phyloP scores from a whole-genome alignment of 1,140 invertebrate species.

The Drosophila ironensis region DNA sequence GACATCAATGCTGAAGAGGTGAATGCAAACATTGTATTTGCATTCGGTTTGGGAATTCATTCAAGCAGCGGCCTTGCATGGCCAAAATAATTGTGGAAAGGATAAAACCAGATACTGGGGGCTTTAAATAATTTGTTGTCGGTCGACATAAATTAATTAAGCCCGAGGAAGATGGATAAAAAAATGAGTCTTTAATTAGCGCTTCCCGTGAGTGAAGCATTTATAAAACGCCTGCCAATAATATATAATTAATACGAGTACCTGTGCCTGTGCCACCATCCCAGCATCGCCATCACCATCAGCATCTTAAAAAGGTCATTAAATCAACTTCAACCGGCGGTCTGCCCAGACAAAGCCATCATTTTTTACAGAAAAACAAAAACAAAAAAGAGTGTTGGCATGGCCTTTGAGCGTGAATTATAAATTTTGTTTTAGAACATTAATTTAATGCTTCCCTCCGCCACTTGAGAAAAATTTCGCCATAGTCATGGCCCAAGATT shows the following conservation, averaged over 20 bases:
- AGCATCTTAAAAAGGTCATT: conserved; percentile 58
- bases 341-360: conserved; percentile 29
- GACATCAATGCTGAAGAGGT: conserved; percentile 24
- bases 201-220: conserved; percentile 35
- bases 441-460: conserved; percentile 52
- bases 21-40: not conserved
- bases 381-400: conserved; percentile 1
- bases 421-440: conserved; percentile 70
- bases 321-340: conserved; percentile 53
- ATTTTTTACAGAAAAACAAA: conserved; percentile 37
- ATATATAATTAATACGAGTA: conserved; percentile 73
- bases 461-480: conserved; percentile 35
- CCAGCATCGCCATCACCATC: conserved; percentile 16
- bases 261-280: conserved; percentile 31
- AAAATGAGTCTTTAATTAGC: conserved; percentile 58
- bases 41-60: not conserved
- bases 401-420: conserved; percentile 47
- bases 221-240: conserved; percentile 66
- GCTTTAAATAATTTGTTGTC: conserved; percentile 10
- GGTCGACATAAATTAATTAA: conserved; percentile 51
- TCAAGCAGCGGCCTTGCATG: conserved; percentile 11
- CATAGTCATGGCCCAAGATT: conserved; percentile 40
- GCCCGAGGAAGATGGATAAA: conserved; percentile 8
- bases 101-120: not conserved
- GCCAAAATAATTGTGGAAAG: conserved; percentile 8